A percentile compares a stretch with the other conserved stretches of the same genome.
Conservation (phyloP, 1,140 invertebrate species). For the Drosophila sp. region DNA sequence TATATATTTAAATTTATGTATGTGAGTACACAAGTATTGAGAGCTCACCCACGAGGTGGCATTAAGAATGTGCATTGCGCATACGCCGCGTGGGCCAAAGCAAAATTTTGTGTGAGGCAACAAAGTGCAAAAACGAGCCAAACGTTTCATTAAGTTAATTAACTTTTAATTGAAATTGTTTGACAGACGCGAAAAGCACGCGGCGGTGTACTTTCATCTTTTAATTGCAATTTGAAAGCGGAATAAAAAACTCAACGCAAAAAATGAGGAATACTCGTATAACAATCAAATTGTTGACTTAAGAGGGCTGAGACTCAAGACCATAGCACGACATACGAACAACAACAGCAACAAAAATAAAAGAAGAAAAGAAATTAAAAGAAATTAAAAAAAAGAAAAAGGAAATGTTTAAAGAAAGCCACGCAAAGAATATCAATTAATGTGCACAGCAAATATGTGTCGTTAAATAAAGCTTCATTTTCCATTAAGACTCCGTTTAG, state of each 20-base stretch:
- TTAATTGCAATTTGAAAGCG: slow-evolving; percentile 33
- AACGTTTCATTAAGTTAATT: slow-evolving; percentile 74
- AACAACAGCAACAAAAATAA: too few relatives aligned
- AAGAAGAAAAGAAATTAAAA: too few relatives aligned
- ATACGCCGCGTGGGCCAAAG: slow-evolving; percentile 19
- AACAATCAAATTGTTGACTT: slow-evolving; percentile 41
- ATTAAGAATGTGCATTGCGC: slow-evolving; percentile 18
- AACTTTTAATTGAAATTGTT: slow-evolving; percentile 71
- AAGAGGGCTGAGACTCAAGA: slow-evolving; percentile 4
- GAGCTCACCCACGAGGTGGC: background rate
- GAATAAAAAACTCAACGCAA: slow-evolving; percentile 19
- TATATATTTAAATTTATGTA: too few relatives aligned
- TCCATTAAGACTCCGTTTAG: background rate
- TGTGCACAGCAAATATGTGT: background rate
- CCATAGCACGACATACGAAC: background rate
- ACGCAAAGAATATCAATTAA: slow-evolving; percentile 17
- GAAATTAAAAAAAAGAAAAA: too few relatives aligned
- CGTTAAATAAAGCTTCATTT: background rate
- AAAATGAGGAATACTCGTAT: slow-evolving; percentile 28
- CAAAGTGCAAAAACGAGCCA: slow-evolving; percentile 40
- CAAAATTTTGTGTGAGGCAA: slow-evolving; percentile 13
- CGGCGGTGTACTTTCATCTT: slow-evolving; percentile 48
- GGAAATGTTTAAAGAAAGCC: background rate
- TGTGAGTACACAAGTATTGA: background rate
- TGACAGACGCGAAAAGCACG: slow-evolving; percentile 24